Percentiles rank a stretch among this genome's conserved stretches.
Conservation (phyloP, 2,888 invertebrate species). For the Hirtodrosophila alboralis region DNA sequence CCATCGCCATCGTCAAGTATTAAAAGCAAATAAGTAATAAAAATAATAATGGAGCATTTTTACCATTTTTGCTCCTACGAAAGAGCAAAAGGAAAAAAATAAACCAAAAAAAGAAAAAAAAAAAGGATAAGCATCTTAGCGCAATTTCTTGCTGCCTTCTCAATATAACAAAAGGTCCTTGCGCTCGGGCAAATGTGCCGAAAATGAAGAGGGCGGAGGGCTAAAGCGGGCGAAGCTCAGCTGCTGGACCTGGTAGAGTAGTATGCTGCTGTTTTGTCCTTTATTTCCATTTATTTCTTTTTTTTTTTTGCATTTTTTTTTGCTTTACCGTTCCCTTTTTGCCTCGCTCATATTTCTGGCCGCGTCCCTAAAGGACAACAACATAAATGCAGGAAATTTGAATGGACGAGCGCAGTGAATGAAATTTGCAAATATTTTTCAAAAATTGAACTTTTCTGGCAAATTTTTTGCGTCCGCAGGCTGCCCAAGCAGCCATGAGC, state of each 20-base stretch:
- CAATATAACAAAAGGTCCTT: constrained; percentile 81
- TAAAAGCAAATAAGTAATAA: constrained; percentile 80
- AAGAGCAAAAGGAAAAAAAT: constrained; percentile 52
- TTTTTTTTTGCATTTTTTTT: no score
- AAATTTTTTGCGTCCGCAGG: constrained; percentile 69
- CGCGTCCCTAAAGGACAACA: constrained; percentile 69
- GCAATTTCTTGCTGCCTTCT: constrained; percentile 79
- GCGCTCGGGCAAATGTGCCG: constrained; percentile 76
- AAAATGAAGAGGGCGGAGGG: constrained; percentile 54
- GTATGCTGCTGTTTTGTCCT: constrained; percentile 69
- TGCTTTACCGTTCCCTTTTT: constrained; percentile 20
- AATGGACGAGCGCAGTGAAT: constrained; percentile 81
- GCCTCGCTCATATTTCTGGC: constrained; percentile 41
- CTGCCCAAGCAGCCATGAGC: constrained; percentile 25
- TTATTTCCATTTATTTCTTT: constrained; percentile 70
- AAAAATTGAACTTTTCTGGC: constrained; percentile 81
- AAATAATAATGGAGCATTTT: constrained; percentile 80
- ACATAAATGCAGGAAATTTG: constrained; percentile 80
- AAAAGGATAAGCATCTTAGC: constrained; percentile 80
- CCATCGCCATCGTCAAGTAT: constrained; percentile 71
- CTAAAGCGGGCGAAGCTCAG: constrained; percentile 43
- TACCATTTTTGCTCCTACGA: constrained; percentile 72
- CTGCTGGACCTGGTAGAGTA: constrained; percentile 61
- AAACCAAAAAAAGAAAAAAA: constrained; percentile 26
- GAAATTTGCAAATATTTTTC: constrained; percentile 82